Evolutionary conservation across 2,888 invertebrate genomes (phyloP), one percentile per base, ranked within the genome.

Genomic region (Agrypnus murinus): DNA sequence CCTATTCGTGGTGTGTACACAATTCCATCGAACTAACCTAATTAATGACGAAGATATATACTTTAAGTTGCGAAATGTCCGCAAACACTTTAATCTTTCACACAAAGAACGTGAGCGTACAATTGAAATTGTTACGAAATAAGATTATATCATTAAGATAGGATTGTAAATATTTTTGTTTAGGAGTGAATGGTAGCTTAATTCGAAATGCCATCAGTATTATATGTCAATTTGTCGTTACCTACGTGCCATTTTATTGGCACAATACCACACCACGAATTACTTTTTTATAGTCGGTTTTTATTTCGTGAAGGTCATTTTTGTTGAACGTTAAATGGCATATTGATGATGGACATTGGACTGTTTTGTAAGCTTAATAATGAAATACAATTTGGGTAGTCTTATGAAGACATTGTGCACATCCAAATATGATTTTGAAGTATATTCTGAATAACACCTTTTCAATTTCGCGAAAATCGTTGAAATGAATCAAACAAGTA

Each of bases 21-120:
- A 48, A 45, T 63, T 48, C 50, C 62, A 32, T 38, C 55, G 46
- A 63, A 31, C 48, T 64, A 69, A 65, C 65, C 60, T 66, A 66
- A 70, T 70, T 70, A 70, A 65, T 60, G 62, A 43, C 55, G 55
- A 70, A 65, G 65, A 70, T 65, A 65, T 60, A 60, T 60, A 60
- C 65, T 64, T 65, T 55, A 36, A 32, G 45, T 63, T 63, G 17
- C 31, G 38, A 59, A 66, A 66, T 32, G 59, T 60, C 60, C 19
- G 67, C 53, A 53, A 46, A 14, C 25, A 25, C 25, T 45, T 59
- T 59, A 67, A 67, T 67, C 59, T 38, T 25, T 25, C n/a, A 5
- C 5, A n/a, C 46, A 62, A 50, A 31, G 67, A 71, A 65, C 69
- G 74, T 69, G 74, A 68, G 58, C 69, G 60, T 72, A 69, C 71